Conservation (phyloP, 1,140 invertebrate species). For the Saccostrea glomerata region DNA sequence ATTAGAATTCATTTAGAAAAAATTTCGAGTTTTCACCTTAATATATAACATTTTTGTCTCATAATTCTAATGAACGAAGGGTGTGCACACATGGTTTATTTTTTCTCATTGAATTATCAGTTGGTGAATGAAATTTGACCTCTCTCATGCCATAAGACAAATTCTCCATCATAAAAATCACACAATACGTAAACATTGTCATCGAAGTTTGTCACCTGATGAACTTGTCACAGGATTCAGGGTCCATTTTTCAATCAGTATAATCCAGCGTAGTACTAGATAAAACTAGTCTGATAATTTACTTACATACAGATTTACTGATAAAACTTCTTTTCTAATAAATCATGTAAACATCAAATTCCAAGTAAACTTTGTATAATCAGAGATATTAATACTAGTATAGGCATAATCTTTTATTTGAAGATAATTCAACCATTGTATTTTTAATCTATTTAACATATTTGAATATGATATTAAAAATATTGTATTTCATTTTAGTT, state of each 20-base stretch:
- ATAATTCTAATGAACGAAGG: background rate
- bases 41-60: too few relatives aligned
- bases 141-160: slow-evolving; percentile 1
- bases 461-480: too few relatives aligned
- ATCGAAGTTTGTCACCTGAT: background rate
- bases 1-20: too few relatives aligned
- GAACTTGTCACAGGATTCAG: background rate
- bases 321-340: background rate
- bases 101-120: background rate
- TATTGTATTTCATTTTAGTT: too few relatives aligned
- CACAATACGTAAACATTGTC: background rate
- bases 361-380: too few relatives aligned
- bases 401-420: too few relatives aligned
- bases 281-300: background rate
- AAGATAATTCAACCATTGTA: too few relatives aligned
- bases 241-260: background rate
- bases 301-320: background rate
- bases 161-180: background rate
- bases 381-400: too few relatives aligned
- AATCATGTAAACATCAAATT: background rate
- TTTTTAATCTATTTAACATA: too few relatives aligned
- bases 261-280: background rate
- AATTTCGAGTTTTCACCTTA: too few relatives aligned
- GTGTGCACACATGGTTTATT: background rate
- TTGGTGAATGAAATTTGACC: background rate